Percentiles rank a stretch among this genome's conserved stretches.
Evolutionary conservation across 2,113 vertebrate genomes (phyloP).

Genomic region (Hemicordylus capensis): DNA sequence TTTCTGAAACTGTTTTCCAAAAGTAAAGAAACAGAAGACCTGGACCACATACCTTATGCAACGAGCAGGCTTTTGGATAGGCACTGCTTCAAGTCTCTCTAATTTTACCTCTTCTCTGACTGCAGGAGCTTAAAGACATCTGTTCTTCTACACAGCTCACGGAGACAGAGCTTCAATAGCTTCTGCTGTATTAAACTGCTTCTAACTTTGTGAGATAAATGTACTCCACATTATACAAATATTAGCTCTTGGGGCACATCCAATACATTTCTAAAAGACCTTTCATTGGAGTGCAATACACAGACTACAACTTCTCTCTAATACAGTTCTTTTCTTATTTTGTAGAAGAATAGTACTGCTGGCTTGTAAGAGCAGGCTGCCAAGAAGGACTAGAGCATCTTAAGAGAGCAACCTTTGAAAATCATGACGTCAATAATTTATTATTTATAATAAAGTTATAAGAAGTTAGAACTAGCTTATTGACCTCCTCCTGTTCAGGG

Average conservation of each 20-base stretch:
- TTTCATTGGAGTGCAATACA: constrained; percentile 48
- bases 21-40: neutral
- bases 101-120: neutral
- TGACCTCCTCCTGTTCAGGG: neutral
- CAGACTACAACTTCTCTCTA: neutral
- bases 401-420: neutral
- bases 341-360: neutral
- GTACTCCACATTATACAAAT: constrained; percentile 27
- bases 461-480: neutral
- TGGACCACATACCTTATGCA: rapidly evolving
- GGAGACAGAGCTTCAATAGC: rapidly evolving
- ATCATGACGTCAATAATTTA: neutral
- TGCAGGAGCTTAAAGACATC: rapidly evolving
- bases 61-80: rapidly evolving
- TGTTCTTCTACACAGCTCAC: neutral
- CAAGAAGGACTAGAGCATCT: neutral
- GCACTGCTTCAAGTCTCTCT: rapidly evolving
- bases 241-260: constrained; percentile 30
- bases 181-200: constrained; percentile 16
- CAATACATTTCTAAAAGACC: constrained; percentile 32
- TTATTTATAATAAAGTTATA: no score
- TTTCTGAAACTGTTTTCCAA: neutral
- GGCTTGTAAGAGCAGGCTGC: neutral
- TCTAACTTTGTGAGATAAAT: constrained; percentile 36
- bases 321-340: neutral